Conservation (phyloP, 2,113 vertebrate genomes). For the Neogobius melanostomus region DNA sequence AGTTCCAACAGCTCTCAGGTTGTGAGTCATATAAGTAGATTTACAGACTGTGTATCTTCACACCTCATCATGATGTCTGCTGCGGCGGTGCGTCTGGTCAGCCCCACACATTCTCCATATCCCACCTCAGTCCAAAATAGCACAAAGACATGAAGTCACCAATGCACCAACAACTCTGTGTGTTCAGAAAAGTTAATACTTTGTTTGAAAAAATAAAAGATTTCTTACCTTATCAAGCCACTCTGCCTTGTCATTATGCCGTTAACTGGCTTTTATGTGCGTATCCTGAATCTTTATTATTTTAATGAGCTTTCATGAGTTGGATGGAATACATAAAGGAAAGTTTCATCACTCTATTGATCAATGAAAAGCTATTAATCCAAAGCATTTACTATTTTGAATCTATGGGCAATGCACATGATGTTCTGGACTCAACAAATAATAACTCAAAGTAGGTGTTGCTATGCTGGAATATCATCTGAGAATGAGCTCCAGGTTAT, state of each 20-base stretch:
- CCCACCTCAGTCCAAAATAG: not conserved
- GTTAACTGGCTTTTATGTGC: not conserved
- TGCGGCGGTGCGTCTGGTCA: not conserved
- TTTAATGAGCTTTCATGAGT: constrained; percentile 17
- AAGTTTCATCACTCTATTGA: constrained; percentile 31
- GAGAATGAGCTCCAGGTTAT: too few species aligned
- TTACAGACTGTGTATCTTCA: constrained; percentile 15
- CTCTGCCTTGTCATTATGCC: not conserved
- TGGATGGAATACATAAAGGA: constrained; percentile 34
- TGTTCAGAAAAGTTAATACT: not conserved
- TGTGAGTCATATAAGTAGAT: constrained; percentile 12
- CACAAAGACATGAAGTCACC: not conserved
- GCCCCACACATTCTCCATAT: constrained; percentile 1
- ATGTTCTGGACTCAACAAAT: too few species aligned
- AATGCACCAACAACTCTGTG: not conserved
- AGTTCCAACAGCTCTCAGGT: not conserved
- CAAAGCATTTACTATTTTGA: constrained; percentile 2
- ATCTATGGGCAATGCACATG: too few species aligned
- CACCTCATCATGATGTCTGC: constrained; percentile 6
- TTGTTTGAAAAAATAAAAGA: too few species aligned
- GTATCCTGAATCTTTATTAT: not conserved
- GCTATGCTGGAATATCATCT: too few species aligned
- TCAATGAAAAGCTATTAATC: constrained; percentile 26
- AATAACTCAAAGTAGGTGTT: too few species aligned
- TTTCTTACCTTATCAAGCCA: not conserved